phyloP scores from a whole-genome alignment of 2,113 vertebrate genomes.

The Danio rerio region DNA sequence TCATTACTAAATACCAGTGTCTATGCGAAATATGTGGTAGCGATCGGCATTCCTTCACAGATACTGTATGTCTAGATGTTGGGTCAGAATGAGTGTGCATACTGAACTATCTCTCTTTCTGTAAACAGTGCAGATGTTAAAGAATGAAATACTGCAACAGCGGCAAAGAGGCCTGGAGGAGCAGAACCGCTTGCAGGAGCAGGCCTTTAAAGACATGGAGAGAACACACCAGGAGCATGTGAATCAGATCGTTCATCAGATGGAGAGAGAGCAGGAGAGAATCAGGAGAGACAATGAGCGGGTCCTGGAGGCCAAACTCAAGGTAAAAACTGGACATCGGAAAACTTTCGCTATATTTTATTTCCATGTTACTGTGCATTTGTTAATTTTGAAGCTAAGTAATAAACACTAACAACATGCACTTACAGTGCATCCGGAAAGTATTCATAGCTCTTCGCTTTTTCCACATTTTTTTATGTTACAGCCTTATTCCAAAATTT shows the following conservation, averaged over 20 bases:
- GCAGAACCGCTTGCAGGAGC: conserved; percentile 26
- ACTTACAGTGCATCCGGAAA: too few species aligned
- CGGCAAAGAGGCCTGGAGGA: conserved; percentile 30
- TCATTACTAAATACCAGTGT: background rate
- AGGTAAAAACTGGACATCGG: conserved; percentile 21
- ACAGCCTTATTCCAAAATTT: too few species aligned
- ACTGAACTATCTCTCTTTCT: background rate
- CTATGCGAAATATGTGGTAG: too few species aligned
- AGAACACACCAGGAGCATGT: conserved; percentile 33
- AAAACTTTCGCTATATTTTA: background rate
- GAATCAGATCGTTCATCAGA: conserved; percentile 25
- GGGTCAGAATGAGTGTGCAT: background rate
- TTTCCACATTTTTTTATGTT: too few species aligned
- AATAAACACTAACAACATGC: too few species aligned
- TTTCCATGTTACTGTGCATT: too few species aligned
- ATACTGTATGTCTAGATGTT: background rate
- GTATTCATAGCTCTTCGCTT: too few species aligned
- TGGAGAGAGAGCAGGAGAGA: conserved; percentile 42
- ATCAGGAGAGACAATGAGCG: conserved; percentile 33
- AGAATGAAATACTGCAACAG: conserved; percentile 28
- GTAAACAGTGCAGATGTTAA: conserved; percentile 40
- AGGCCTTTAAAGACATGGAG: conserved; percentile 27
- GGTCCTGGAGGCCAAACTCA: conserved; percentile 52
- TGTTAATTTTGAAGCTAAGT: too few species aligned
- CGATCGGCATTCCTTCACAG: too few species aligned